Evolutionary conservation across 2,888 invertebrate species (phyloP).

Genomic region (Nipponacmea schrenckii): DNA sequence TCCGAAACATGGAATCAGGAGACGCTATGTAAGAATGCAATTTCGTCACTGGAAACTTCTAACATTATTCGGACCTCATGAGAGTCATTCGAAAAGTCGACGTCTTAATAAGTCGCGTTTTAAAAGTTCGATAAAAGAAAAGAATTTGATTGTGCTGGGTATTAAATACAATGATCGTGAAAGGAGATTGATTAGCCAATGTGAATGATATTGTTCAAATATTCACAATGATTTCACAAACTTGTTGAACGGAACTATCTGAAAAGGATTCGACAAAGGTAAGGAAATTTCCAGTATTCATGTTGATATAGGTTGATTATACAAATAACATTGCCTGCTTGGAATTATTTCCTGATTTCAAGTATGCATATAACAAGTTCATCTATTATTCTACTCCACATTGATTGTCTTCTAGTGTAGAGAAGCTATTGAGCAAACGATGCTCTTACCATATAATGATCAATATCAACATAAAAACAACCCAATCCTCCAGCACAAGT

Average conservation of each 20-base stretch:
- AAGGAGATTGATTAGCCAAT: too few species aligned
- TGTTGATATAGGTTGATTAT: too few species aligned
- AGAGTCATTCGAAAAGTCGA: not conserved
- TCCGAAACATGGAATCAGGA: not conserved
- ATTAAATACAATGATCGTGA: too few species aligned
- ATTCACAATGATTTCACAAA: not conserved
- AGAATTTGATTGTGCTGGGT: not conserved
- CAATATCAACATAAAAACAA: too few species aligned
- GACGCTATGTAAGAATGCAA: conserved; percentile 1
- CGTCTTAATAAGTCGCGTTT: conserved; percentile 6
- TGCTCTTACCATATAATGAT: too few species aligned
- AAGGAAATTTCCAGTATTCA: not conserved
- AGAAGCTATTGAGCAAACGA: too few species aligned
- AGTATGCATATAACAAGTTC: too few species aligned
- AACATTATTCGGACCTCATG: conserved; percentile 1
- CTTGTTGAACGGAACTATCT: not conserved
- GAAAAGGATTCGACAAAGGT: conserved; percentile 2
- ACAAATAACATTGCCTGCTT: too few species aligned
- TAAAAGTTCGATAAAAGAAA: conserved; percentile 4
- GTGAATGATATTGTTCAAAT: not conserved
- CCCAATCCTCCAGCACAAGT: too few species aligned
- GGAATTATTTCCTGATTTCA: too few species aligned
- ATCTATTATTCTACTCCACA: too few species aligned
- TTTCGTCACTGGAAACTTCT: not conserved
- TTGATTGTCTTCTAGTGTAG: too few species aligned